phyloP scores from a whole-genome alignment of 1,140 invertebrate genomes.

The Eriocheir sinensis region DNA sequence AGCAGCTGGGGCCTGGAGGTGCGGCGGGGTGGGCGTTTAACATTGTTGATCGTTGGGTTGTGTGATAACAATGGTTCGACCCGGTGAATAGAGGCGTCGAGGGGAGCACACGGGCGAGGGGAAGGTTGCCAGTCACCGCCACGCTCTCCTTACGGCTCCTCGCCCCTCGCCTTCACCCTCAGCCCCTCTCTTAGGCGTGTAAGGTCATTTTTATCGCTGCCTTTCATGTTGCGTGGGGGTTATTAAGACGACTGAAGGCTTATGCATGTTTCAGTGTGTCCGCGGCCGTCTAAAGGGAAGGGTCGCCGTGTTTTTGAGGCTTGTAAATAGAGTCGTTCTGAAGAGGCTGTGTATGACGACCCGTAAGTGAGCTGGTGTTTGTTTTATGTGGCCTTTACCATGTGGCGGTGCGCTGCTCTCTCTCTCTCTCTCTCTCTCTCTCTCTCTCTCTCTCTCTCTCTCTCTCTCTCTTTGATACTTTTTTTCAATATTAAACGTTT shows the following conservation, averaged over 20 bases:
- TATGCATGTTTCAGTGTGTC: not conserved
- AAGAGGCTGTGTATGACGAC: not conserved
- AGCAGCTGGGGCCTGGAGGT: slow-evolving; percentile 39
- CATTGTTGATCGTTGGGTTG: slow-evolving; percentile 67
- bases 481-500: too few species aligned
- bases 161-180: slow-evolving; percentile 20
- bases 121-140: not conserved
- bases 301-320: not conserved
- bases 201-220: not conserved
- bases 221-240: not conserved
- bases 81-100: slow-evolving; percentile 45
- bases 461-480: not conserved
- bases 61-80: slow-evolving; percentile 70
- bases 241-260: not conserved
- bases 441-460: slow-evolving; percentile 32
- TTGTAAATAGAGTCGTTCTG: not conserved
- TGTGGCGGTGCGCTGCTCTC: not conserved
- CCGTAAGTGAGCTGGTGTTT: not conserved
- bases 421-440: not conserved
- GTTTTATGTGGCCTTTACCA: not conserved
- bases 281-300: not conserved
- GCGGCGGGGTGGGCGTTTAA: slow-evolving; percentile 48
- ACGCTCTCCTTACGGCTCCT: not conserved
- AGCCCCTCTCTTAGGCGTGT: slow-evolving; percentile 14
- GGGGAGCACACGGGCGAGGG: not conserved